phyloP scores from a whole-genome alignment of 2,797 vertebrate genomes.

The Glossophaga mutica region DNA sequence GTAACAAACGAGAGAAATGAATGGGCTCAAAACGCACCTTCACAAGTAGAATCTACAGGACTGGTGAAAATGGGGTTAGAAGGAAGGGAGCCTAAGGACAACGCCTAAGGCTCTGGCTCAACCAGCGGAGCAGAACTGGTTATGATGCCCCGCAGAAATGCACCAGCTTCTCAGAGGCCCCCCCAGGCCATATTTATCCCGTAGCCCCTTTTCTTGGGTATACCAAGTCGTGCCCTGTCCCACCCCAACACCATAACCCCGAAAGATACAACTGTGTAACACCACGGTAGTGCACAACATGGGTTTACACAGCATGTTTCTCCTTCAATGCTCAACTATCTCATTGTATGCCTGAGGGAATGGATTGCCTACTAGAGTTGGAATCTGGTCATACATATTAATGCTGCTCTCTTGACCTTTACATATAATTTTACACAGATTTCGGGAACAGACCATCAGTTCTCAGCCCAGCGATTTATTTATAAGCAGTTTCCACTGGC shows the following conservation, averaged over 20 bases:
- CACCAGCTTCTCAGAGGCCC: neutral
- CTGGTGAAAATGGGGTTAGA: neutral
- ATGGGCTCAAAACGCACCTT: neutral
- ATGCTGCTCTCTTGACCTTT: conserved; percentile 57
- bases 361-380: conserved; percentile 37
- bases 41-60: neutral
- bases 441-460: conserved; percentile 32
- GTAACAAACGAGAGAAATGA: neutral
- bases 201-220: neutral
- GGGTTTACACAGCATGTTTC: neutral
- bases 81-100: neutral
- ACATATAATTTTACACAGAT: conserved; percentile 57
- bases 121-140: neutral
- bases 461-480: conserved; percentile 36
- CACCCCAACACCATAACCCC: neutral
- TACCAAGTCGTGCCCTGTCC: neutral
- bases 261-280: neutral
- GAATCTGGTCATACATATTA: conserved; percentile 62
- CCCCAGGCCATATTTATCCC: neutral
- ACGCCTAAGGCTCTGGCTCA: neutral
- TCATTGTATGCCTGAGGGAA: conserved; percentile 42
- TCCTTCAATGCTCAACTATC: neutral
- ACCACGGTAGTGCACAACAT: neutral
- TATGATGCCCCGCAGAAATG: neutral
- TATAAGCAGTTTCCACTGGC: conserved; percentile 19